Evolutionary conservation across 30 jellyfish, hydroid and myxozoan species (phyloP).

Genomic region (Morbakka virulenta): DNA sequence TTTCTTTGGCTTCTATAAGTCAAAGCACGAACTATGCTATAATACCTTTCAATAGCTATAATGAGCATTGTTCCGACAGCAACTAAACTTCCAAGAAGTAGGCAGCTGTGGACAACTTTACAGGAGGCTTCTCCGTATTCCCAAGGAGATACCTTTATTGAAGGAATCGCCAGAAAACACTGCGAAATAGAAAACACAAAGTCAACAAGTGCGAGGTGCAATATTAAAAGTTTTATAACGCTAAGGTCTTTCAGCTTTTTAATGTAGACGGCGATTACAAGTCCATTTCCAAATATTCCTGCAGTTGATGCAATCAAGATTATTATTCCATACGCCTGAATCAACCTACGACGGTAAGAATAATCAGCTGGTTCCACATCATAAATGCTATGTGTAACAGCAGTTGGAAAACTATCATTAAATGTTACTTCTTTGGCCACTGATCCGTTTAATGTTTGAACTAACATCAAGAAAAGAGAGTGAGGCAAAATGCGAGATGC

Average conservation of each 20-base stretch:
- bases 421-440: too few relatives aligned
- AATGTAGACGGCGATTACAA: slow-evolving; percentile 18
- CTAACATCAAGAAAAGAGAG: too few relatives aligned
- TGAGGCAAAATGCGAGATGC: too few relatives aligned
- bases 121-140: slow-evolving; percentile 1
- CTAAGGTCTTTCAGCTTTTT: slow-evolving; percentile 5
- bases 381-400: too few relatives aligned
- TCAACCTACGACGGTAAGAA: not conserved
- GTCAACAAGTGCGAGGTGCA: slow-evolving; percentile 50
- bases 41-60: slow-evolving; percentile 6
- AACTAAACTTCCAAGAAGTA: not conserved
- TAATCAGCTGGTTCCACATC: too few relatives aligned
- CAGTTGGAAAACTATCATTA: too few relatives aligned
- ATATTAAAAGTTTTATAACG: slow-evolving; percentile 1
- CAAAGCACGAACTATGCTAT: slow-evolving; percentile 1
- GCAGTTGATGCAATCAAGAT: not conserved
- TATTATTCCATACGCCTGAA: slow-evolving; percentile 1
- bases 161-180: not conserved
- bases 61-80: slow-evolving; percentile 8
- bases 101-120: not conserved
- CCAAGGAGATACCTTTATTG: not conserved
- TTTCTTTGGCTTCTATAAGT: not conserved
- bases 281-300: slow-evolving; percentile 33
- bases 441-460: too few relatives aligned
- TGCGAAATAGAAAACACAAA: slow-evolving; percentile 23